A percentile compares a stretch with the other conserved stretches of the same genome.
phyloP scores from a whole-genome alignment of 2,797 vertebrate species.

The Rhabdophis nuchalis region DNA sequence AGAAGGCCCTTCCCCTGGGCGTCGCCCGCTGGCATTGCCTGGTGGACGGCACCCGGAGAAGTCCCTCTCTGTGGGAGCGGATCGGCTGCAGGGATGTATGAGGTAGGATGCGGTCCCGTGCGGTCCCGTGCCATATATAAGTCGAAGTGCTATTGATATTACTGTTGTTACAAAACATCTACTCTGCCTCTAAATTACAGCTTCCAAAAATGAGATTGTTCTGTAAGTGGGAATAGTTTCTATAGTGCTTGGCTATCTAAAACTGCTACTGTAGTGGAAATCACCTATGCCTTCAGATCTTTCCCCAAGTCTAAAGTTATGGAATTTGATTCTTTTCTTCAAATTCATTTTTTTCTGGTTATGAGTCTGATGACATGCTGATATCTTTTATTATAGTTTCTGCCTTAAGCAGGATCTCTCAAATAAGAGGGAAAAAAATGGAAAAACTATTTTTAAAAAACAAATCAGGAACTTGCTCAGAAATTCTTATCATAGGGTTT shows the following conservation, averaged over 20 bases:
- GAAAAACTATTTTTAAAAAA: neutral
- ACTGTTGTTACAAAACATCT: neutral
- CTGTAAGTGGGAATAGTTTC: neutral
- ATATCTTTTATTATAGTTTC: neutral
- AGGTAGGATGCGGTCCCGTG: too few relatives aligned
- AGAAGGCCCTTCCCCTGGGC: too few relatives aligned
- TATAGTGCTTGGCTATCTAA: neutral
- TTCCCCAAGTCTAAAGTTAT: neutral
- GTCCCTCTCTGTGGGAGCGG: too few relatives aligned
- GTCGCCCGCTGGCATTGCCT: too few relatives aligned
- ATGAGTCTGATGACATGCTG: neutral
- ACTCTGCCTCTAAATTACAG: neutral
- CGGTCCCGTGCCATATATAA: too few relatives aligned
- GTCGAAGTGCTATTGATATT: neutral
- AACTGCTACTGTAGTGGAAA: neutral
- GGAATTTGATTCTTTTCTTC: neutral
- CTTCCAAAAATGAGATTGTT: neutral
- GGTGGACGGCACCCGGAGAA: too few relatives aligned
- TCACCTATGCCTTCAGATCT: neutral
- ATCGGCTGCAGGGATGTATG: too few relatives aligned
- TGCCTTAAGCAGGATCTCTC: neutral
- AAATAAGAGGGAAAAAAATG: neutral
- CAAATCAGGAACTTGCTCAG: neutral
- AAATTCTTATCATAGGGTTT: constrained; percentile 9
- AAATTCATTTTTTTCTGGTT: neutral